These are phyloP conservation scores for Proteles cristata DNA, from an alignment of 2,113 vertebrate species.

Conservation along the genomic window DNA sequence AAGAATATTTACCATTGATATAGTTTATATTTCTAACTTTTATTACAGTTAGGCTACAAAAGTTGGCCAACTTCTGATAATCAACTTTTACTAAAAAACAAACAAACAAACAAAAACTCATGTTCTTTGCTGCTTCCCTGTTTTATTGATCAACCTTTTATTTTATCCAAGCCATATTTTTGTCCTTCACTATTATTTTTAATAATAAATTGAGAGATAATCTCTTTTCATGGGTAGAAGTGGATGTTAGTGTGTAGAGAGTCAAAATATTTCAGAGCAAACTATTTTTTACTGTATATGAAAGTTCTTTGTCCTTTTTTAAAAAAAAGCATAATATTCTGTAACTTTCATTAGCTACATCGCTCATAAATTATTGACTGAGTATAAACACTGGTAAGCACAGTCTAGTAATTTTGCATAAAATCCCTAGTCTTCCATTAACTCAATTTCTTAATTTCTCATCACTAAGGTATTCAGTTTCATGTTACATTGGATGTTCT, in stretches of 20 bases:
- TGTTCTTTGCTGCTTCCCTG: background rate
- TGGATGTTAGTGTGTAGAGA: background rate
- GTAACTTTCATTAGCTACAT: background rate
- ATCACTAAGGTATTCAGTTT: background rate
- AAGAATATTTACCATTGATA: background rate
- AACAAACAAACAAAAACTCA: background rate
- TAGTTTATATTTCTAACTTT: background rate
- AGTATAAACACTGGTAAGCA: background rate
- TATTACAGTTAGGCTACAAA: background rate
- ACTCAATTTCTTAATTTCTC: background rate
- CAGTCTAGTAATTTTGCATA: background rate
- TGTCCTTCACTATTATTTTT: background rate
- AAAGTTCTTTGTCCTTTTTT: background rate
- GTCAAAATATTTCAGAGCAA: background rate
- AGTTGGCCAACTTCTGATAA: background rate
- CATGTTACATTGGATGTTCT: background rate
- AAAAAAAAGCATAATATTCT: background rate
- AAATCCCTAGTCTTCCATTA: background rate
- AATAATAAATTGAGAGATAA: background rate
- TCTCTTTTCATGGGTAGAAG: background rate
- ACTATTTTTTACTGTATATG: background rate
- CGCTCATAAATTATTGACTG: background rate
- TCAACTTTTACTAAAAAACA: background rate
- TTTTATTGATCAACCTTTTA: background rate
- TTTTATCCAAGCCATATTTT: background rate